Evolutionary conservation across 2,797 vertebrate species (phyloP), one percentile per base, ranked within the genome.

Genomic region (Acropternis orthonyx): DNA sequence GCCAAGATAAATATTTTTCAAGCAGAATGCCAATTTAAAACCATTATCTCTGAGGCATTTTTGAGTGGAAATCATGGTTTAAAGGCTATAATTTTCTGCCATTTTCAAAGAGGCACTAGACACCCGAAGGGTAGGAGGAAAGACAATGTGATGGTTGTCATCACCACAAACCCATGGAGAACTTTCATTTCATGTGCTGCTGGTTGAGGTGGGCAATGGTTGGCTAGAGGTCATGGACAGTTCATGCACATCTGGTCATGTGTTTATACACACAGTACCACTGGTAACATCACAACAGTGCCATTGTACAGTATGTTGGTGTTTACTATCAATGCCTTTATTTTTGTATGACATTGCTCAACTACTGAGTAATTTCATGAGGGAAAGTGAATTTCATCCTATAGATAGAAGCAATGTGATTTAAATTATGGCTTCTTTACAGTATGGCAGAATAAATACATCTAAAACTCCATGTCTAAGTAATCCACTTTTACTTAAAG

Each of bases 301-400:
- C 46, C 52, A 16, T 0, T 69, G 39, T 51, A 79, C 32, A 77
- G 46, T 37, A 54, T 21, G 27, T 32, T 91, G 56, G 32, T 61
- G 28, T 44, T 93, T 78, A 84, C 41, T 79, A 17, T 49, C 39
- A 92, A 83, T 37, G 87, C 20, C 39, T 91, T 92, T 62, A 54
- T 89, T 93, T 94, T 37, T 67, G 27, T 54, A 63, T 37, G 24
- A 43, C 61, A 90, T 69, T 52, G 15, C 0, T 71, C 83, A 86
- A 18, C 43, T 61, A 89, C 39, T 20, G 24, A 83, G 69, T 49
- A 75, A 80, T 92, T 95, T 74, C 34, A 88, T 49, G 66, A 91
- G 27, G 24, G 48, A 20, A 54, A 72, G 28, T n/a, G 61, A 87
- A 89, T 43, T 62, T 67, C 26, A 76, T 69, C 7, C 41, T 56